Conservation (phyloP, 2,113 vertebrate species). For the Egretta garzetta region DNA sequence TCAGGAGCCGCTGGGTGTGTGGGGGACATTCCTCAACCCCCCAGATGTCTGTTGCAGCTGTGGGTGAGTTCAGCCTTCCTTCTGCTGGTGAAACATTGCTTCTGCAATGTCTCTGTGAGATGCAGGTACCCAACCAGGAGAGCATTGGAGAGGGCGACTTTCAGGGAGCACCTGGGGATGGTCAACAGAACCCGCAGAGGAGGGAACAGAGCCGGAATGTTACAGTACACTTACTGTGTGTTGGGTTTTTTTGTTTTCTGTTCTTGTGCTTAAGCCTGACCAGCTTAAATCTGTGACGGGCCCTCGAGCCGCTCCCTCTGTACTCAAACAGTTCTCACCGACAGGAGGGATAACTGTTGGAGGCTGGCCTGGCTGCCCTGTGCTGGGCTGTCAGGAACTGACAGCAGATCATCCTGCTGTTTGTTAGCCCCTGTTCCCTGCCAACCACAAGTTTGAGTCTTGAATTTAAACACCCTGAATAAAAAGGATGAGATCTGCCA, state of each 20-base stretch:
- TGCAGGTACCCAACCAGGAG: background rate
- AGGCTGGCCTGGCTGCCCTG: background rate
- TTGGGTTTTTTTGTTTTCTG: background rate
- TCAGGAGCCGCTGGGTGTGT: background rate
- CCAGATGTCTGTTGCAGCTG: background rate
- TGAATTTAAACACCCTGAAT: slow-evolving; percentile 14
- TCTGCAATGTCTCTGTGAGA: background rate
- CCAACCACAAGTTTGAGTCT: background rate
- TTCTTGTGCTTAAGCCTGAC: background rate
- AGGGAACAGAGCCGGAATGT: background rate
- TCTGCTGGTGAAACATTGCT: background rate
- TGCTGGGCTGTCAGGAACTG: background rate
- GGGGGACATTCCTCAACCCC: background rate
- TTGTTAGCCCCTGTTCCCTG: background rate
- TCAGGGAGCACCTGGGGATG: background rate
- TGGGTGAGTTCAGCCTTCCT: background rate
- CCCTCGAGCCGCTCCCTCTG: background rate
- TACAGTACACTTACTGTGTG: background rate
- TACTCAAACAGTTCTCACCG: background rate
- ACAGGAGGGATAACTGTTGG: background rate
- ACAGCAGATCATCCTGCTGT: background rate
- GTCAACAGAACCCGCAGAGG: background rate
- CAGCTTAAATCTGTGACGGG: background rate
- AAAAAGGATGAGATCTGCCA: background rate
- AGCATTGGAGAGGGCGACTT: background rate